These are phyloP conservation scores for Automeris io DNA, from an alignment of 2,888 invertebrate species.

Conservation along the genomic window DNA sequence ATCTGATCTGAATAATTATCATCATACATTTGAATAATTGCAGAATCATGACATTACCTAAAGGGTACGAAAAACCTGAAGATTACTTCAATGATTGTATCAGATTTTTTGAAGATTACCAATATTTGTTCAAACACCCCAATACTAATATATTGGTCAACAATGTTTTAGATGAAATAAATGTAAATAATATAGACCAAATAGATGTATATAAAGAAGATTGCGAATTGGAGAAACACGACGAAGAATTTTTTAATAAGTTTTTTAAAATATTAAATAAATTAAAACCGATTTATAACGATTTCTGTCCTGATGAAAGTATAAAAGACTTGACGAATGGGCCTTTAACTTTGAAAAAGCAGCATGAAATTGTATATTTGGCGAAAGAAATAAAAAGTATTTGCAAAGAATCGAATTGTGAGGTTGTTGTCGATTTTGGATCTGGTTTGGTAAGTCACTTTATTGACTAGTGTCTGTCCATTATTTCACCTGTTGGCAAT, in stretches of 20 bases:
- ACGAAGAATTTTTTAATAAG: constrained; percentile 27
- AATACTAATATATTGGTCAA: constrained; percentile 80
- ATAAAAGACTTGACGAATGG: constrained; percentile 27
- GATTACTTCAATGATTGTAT: constrained; percentile 77
- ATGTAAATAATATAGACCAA: constrained; percentile 39
- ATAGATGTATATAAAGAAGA: constrained; percentile 9
- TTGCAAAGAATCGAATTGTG: constrained; percentile 61
- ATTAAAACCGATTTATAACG: constrained; percentile 26
- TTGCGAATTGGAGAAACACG: no score
- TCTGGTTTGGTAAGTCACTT: constrained; percentile 83
- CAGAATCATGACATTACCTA: constrained; percentile 16
- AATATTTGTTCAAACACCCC: constrained; percentile 79
- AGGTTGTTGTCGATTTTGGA: constrained; percentile 83
- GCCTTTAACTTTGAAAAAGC: constrained; percentile 79
- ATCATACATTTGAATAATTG: background rate
- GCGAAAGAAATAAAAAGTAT: constrained; percentile 72
- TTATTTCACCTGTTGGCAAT: no score
- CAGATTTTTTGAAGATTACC: constrained; percentile 74
- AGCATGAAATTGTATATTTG: constrained; percentile 82
- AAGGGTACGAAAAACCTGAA: constrained; percentile 27
- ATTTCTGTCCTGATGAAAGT: constrained; percentile 23
- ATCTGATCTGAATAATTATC: no score
- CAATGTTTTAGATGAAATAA: constrained; percentile 72
- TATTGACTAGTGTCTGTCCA: no score
- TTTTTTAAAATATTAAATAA: constrained; percentile 36